Base-by-base conservation (phyloP, 2,888 invertebrate species). In the Pristionchus arcanus region DNA sequence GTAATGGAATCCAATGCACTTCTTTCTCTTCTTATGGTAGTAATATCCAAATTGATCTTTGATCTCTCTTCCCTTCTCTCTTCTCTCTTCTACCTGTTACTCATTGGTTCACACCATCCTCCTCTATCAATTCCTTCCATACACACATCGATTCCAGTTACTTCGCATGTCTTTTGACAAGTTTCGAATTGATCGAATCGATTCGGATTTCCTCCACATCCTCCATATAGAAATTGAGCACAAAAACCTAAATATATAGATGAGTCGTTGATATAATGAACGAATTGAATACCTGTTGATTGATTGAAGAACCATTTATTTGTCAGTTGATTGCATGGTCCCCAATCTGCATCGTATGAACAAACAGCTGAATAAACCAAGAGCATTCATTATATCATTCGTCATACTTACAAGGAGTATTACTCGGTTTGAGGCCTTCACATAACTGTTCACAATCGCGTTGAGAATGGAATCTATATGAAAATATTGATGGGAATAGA, bases 241-340 rank as follows among this genome's bases (percentile, higher is more conserved):
- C 95, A 95, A 0, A 91, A 92, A 59, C 94, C 94, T 25, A 90
- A 88, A 28, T 84, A 49, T 31, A 21, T 31, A 31, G 31, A 5
- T 3, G 25, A n/a, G 55, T 84, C 13, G n/a, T 11, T 31, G 59
- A 84, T 53, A 21, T 2, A n/a, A 15, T 59, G 71, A 31, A 34
- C 13, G 31, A 19, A 11, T 71, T 16, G 37, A 21, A 5, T 21
- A 86, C 86, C 86, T 1, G 86, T 66, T 19, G 86, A 66, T 42
- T 86, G 63, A 86, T 95, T 94, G 92, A 93, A 95, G 90, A 92
- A 94, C 94, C 95, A 95, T 88, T 92, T 90, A 87, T 94, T 93
- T 5, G 93, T 92, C 15, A 94, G 91, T 42, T 92, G 92, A 90
- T 93, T 94, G 88, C 95, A 95, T 21, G 91, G 71, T 2, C 95